Percentiles rank a stretch among this genome's conserved stretches.
These are phyloP conservation scores for Alethe castanea DNA, from an alignment of 2,113 vertebrate species.

Conservation along the genomic window DNA sequence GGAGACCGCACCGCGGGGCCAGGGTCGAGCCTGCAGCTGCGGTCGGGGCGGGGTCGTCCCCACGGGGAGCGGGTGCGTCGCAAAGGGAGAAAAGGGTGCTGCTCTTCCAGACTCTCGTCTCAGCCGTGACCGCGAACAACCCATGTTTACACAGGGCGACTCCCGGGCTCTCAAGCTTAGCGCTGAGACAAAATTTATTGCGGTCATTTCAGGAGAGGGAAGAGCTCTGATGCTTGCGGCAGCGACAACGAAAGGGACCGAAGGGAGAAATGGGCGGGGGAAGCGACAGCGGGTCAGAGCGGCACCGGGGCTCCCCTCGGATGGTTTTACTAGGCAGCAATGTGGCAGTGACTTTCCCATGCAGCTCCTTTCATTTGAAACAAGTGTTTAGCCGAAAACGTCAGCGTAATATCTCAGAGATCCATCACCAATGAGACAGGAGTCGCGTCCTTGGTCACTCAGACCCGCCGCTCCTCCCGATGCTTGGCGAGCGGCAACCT, in stretches of 20 bases:
- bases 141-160: neutral
- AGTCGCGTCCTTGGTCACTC: neutral
- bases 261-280: neutral
- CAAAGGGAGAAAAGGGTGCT: neutral
- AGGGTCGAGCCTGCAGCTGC: neutral
- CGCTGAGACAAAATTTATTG: neutral
- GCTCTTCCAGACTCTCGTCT: neutral
- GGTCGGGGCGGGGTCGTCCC: neutral
- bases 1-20: neutral
- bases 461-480: neutral
- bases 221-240: neutral
- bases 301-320: neutral
- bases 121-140: neutral
- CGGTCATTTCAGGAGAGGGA: neutral
- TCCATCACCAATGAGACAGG: neutral
- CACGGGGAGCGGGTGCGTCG: neutral
- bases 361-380: neutral
- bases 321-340: neutral
- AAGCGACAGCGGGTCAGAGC: neutral
- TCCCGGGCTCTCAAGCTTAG: neutral
- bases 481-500: neutral
- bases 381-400: neutral
- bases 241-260: neutral
- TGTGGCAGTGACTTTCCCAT: neutral
- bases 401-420: neutral